These are phyloP conservation scores for Paelopatides confundens DNA, from an alignment of 53 echinoderm and acorn worm genomes.

Conservation along the genomic window DNA sequence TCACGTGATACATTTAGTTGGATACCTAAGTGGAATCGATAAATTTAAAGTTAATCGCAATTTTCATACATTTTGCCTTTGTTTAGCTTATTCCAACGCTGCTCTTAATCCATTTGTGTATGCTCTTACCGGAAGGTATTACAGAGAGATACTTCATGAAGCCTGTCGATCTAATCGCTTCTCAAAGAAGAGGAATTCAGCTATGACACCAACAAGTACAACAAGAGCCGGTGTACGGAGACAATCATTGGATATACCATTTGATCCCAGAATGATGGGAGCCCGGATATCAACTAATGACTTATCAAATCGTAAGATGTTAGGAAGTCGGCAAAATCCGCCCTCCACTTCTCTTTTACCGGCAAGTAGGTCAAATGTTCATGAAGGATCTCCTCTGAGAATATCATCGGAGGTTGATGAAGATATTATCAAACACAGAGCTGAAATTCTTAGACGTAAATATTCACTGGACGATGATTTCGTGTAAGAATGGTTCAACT, in stretches of 20 bases:
- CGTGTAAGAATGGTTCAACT: not conserved
- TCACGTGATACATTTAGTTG: conserved; percentile 64
- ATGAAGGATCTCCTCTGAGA: not conserved
- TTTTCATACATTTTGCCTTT: conserved; percentile 73
- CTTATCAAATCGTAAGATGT: not conserved
- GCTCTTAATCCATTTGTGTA: conserved; percentile 95
- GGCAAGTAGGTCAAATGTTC: not conserved
- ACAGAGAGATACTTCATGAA: conserved; percentile 68
- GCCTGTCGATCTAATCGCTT: conserved; percentile 41
- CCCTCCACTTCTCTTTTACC: not conserved
- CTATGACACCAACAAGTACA: conserved; percentile 56
- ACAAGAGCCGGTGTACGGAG: conserved; percentile 54
- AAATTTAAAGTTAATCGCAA: not conserved
- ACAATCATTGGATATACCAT: conserved; percentile 54
- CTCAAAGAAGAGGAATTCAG: conserved; percentile 37
- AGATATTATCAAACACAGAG: conserved; percentile 29
- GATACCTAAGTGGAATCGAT: not conserved
- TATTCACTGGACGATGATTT: conserved; percentile 47
- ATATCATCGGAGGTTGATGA: not conserved
- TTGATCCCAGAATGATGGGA: conserved; percentile 1
- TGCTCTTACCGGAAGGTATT: conserved; percentile 91
- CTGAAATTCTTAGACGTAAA: conserved; percentile 31
- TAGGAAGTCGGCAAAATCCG: not conserved
- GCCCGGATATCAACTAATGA: not conserved
- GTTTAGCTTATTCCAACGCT: conserved; percentile 91